Base-by-base conservation (phyloP, 2,797 vertebrate genomes). In the Sparidentex hasta region DNA sequence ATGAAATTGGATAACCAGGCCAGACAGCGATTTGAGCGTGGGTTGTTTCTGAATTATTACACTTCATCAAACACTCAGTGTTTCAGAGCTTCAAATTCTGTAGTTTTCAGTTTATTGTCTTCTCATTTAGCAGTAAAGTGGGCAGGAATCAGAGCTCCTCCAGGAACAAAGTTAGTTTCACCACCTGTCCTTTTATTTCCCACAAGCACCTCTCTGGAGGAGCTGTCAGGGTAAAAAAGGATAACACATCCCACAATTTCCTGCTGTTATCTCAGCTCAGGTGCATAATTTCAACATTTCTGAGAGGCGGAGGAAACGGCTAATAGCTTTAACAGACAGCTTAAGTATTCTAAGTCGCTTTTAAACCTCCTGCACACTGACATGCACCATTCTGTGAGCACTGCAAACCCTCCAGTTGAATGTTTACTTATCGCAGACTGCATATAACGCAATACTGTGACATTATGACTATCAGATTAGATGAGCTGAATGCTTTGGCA, bases 281-380 rank as follows among this genome's bases (percentile, higher is more conserved):
- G 16, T 68, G 55, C 79, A 56, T 62, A 38, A 75, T 52, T 58
- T 58, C 21, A 52, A 33, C 12, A 18, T 64, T 71, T 65, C 23
- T 48, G 33, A 25, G 62, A 70, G 38, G 65, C n/a, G 16, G 33
- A 55, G 23, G 50, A 47, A 18, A 13, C 17, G 0, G 61, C 41
- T 78, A 67, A 90, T 80, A 44, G 51, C 66, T 89, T 87, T 72
- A 76, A 69, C 87, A 84, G 73, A 66, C 29, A 44, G 7, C 8
- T 29, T 1, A 21, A 29, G 7, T 57, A 61, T 46, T 29, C 13
- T 2, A 54, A 43, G n/a, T 76, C 62, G 64, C 23, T 51, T 25
- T 0, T 9, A 44, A 76, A 54, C 8, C 11, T 51, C 12, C 44
- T 46, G 33, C 4, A 50, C n/a, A 43, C 1, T 43, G 13, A 33